Base-by-base conservation (phyloP, 2,797 vertebrate genomes). In the Pseudocheirus occidentalis region DNA sequence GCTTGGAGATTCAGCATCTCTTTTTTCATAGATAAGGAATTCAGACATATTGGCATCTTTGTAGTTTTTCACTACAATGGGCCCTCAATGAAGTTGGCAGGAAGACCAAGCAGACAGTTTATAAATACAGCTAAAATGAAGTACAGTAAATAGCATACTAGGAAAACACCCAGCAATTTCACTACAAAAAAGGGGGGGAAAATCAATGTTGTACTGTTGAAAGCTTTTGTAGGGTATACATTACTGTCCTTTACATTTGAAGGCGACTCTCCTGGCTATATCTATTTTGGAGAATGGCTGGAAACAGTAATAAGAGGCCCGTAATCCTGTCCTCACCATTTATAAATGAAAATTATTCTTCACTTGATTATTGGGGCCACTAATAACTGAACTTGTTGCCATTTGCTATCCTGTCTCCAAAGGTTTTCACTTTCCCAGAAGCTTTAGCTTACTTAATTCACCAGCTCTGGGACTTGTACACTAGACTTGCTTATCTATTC, bases 111-210 rank as follows among this genome's bases (percentile, higher is more conserved):
- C 50, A 91, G 28, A 93, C 92, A 56, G 27, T 50, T 97, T 95
- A 91, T 89, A 95, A 96, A 94, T 95, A 94, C 94, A 96, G 55
- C 5, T 90, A 95, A 97, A 94, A 31, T 73, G 29, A 90, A 14
- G 2, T n/a, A 29, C 81, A 96, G 96, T 96, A 98, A 98, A 97
- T 28, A 34, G n/a, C 53, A 55, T 55, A 89, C 95, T 95, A 95
- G 94, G 90, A 91, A 73, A 94, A 96, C 89, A 40, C 94, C 62
- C 93, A 96, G 62, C 5, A 57, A 96, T 92, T 95, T 95, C 93
- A 97, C 95, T 95, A 90, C 87, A 94, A 54, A 95, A 94, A 66
- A 94, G 92, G 52, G 94, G 50, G 87, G 2, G 0, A 4, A 46
- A 24, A 87, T 46, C n/a, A 27, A 50, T 50, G 73, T 87, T 16